Percentiles rank a stretch among this genome's conserved stretches.
phyloP scores from a whole-genome alignment of 37 sponge, comb jelly and placozoan genomes.

The Corticium candelabrum region DNA sequence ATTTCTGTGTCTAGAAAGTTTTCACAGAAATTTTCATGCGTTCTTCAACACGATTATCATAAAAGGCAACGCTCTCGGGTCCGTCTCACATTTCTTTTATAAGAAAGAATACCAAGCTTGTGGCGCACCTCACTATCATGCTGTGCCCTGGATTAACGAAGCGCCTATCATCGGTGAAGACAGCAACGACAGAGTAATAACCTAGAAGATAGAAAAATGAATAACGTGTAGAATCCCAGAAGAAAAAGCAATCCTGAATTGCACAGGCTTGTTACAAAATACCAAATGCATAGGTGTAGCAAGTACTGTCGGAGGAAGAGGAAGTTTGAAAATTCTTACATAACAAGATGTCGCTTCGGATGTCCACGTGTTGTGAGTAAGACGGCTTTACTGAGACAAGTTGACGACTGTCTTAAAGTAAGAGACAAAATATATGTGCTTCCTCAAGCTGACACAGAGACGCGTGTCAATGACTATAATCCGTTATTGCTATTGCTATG shows the following conservation, averaged over 20 bases:
- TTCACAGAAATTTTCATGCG: too few relatives aligned
- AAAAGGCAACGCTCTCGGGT: too few relatives aligned
- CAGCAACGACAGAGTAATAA: background rate
- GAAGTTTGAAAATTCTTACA: background rate
- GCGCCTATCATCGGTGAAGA: slow-evolving; percentile 28
- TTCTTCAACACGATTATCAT: too few relatives aligned
- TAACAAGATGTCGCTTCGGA: too few relatives aligned
- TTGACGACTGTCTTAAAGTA: slow-evolving; percentile 18
- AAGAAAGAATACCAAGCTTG: slow-evolving; percentile 19
- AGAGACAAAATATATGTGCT: slow-evolving; percentile 24
- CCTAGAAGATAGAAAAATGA: slow-evolving; percentile 20
- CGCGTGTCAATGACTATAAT: slow-evolving; percentile 48
- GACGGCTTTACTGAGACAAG: slow-evolving; percentile 11
- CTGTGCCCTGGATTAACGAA: slow-evolving; percentile 28
- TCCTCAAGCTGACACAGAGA: slow-evolving; percentile 7
- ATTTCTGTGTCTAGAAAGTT: too few relatives aligned
- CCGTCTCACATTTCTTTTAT: slow-evolving; percentile 28
- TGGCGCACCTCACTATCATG: slow-evolving; percentile 44
- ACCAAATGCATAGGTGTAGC: slow-evolving; percentile 24
- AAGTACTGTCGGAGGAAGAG: slow-evolving; percentile 21
- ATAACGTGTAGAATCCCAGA: slow-evolving; percentile 51
- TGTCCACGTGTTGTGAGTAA: slow-evolving; percentile 23
- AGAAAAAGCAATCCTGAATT: slow-evolving; percentile 25
- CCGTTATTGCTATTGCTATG: slow-evolving; percentile 35
- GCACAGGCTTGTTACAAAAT: slow-evolving; percentile 34